phyloP scores from a whole-genome alignment of 2,888 invertebrate species.

The Limnephilus auricula region DNA sequence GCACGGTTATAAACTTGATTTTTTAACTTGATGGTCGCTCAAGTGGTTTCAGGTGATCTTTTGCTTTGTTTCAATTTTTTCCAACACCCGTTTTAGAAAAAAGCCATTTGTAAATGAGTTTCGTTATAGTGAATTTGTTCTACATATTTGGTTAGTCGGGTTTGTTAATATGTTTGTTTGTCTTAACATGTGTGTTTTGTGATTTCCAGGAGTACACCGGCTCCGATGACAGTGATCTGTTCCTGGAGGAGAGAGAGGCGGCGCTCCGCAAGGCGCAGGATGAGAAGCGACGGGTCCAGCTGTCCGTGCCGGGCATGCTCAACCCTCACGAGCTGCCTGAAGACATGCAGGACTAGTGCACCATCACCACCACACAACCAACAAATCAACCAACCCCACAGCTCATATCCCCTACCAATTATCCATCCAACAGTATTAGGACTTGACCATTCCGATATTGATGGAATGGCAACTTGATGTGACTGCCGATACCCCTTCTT shows the following conservation, averaged over 20 bases:
- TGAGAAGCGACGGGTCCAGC: conserved; percentile 94
- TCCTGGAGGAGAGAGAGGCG: conserved; percentile 96
- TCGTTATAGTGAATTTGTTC: background rate
- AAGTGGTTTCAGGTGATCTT: too few species aligned
- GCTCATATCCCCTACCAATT: background rate
- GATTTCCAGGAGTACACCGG: conserved; percentile 95
- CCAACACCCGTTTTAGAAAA: background rate
- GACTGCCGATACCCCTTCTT: background rate
- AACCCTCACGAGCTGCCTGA: conserved; percentile 97
- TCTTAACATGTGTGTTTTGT: conserved; percentile 60
- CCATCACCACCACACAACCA: background rate
- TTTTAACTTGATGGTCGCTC: too few species aligned
- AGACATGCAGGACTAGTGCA: conserved; percentile 92
- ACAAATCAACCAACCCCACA: background rate
- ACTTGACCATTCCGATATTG: background rate
- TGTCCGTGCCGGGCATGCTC: conserved; percentile 96
- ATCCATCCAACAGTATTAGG: background rate
- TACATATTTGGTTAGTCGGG: background rate
- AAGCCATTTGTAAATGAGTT: background rate
- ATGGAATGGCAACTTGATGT: conserved; percentile 15
- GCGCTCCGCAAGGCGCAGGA: conserved; percentile 93
- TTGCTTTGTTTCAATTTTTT: too few species aligned
- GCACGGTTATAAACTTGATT: too few species aligned
- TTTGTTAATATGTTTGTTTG: background rate
- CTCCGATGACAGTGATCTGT: conserved; percentile 98